Evolutionary conservation across 2,113 vertebrate genomes (phyloP).

Genomic region (Strix uralensis): DNA sequence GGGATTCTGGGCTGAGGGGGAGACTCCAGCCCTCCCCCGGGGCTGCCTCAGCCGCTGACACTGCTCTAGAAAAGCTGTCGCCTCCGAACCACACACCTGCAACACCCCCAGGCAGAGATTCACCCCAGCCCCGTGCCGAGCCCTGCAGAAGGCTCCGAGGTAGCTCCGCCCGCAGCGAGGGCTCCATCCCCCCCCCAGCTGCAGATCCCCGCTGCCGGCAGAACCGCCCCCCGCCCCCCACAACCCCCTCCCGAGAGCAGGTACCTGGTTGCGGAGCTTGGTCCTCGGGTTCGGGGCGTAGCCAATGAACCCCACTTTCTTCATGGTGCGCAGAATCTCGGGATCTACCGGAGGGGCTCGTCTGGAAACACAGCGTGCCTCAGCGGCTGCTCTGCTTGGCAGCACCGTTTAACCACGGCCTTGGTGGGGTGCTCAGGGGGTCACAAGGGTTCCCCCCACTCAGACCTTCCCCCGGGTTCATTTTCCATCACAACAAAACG

Average conservation of each 20-base stretch:
- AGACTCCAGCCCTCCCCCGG: background rate
- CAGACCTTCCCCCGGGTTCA: background rate
- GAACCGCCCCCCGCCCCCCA: accelerated
- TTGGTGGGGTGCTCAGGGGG: background rate
- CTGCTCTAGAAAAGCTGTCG: background rate
- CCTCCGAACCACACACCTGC: background rate
- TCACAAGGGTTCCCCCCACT: accelerated
- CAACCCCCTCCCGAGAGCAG: accelerated
- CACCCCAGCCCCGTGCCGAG: accelerated
- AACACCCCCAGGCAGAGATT: background rate
- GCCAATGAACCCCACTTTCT: constrained; percentile 97
- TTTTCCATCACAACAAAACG: background rate
- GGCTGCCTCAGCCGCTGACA: background rate
- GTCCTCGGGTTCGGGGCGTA: constrained; percentile 95
- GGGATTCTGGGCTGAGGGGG: background rate
- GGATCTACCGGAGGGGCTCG: constrained; percentile 91
- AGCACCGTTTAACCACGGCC: accelerated
- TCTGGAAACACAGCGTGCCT: constrained; percentile 58
- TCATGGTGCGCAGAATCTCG: constrained; percentile 95
- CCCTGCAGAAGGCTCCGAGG: background rate
- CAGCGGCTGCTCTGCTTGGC: background rate
- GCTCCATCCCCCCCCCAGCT: accelerated
- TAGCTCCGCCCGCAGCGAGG: accelerated
- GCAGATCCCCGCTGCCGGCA: background rate
- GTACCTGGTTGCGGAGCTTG: constrained; percentile 90